Evolutionary conservation across 1,140 invertebrate species (phyloP).

Genomic region (Leptestheria dahalacensis): DNA sequence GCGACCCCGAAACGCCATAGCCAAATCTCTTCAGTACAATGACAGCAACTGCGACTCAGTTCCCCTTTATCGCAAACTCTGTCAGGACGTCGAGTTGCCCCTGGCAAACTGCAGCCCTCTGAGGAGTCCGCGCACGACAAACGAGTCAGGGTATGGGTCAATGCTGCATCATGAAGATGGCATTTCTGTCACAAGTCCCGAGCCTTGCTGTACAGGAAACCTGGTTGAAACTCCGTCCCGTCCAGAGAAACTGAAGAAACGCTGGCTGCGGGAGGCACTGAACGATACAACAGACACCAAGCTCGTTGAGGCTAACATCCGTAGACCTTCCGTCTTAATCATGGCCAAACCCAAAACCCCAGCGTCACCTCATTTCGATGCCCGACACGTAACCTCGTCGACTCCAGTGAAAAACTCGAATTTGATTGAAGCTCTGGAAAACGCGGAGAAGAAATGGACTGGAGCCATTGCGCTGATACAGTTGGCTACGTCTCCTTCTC

Average conservation of each 20-base stretch:
- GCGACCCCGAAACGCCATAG: not conserved
- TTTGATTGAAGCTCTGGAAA: conserved; percentile 4
- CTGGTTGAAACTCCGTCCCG: not conserved
- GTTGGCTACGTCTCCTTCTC: conserved; percentile 27
- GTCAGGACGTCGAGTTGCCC: conserved; percentile 8
- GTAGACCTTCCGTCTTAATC: conserved; percentile 6
- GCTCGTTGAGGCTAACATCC: conserved; percentile 2
- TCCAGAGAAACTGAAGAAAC: conserved; percentile 31
- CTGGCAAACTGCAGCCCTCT: conserved; percentile 1
- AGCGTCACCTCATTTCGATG: not conserved
- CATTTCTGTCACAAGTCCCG: not conserved
- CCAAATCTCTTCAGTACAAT: conserved; percentile 3
- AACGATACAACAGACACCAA: conserved; percentile 26
- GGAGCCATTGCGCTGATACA: conserved; percentile 51
- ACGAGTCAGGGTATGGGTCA: conserved; percentile 3
- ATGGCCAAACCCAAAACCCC: not conserved
- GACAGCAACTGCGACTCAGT: conserved; percentile 1
- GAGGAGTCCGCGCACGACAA: not conserved
- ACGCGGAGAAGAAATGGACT: conserved; percentile 11
- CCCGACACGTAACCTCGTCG: not conserved
- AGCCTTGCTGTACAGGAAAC: not conserved
- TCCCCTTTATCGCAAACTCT: conserved; percentile 12
- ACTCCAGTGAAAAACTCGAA: not conserved
- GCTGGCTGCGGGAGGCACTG: conserved; percentile 42
- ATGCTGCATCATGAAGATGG: not conserved